These are phyloP conservation scores for Anoura caudifer DNA, from an alignment of 2,113 vertebrate species.

Conservation along the genomic window DNA sequence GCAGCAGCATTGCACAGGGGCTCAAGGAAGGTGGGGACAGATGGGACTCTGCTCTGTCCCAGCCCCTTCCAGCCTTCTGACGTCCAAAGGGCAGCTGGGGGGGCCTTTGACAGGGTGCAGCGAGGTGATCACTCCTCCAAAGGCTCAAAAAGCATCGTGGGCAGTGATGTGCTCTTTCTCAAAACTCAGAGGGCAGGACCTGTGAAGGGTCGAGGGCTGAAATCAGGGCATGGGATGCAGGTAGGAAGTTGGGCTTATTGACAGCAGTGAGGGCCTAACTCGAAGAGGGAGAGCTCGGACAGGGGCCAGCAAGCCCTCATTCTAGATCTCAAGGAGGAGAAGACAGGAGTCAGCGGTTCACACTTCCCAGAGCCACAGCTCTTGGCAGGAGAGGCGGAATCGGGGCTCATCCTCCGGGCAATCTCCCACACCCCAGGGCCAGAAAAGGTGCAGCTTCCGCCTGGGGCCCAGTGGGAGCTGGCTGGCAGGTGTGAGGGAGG, in stretches of 20 bases:
- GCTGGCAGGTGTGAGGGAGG: background rate
- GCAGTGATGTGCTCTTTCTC: background rate
- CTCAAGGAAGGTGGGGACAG: background rate
- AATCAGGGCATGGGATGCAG: background rate
- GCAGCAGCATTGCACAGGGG: background rate
- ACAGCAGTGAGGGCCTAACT: background rate
- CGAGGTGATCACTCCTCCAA: background rate
- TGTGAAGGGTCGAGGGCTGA: background rate
- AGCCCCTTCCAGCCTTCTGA: background rate
- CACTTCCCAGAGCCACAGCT: background rate
- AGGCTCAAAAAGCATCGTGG: background rate
- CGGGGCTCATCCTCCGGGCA: background rate
- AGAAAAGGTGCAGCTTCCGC: background rate
- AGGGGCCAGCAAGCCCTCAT: background rate
- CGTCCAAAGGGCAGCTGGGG: background rate
- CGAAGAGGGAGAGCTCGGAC: background rate
- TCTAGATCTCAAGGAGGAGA: background rate
- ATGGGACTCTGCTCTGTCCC: background rate
- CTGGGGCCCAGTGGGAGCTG: background rate
- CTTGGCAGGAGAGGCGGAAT: background rate
- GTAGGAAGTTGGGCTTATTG: background rate
- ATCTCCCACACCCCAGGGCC: background rate
- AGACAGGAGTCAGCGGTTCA: background rate
- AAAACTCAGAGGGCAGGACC: background rate
- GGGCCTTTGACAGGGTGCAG: background rate